phyloP scores from a whole-genome alignment of 2,113 vertebrate genomes.

The Prolemur simus region DNA sequence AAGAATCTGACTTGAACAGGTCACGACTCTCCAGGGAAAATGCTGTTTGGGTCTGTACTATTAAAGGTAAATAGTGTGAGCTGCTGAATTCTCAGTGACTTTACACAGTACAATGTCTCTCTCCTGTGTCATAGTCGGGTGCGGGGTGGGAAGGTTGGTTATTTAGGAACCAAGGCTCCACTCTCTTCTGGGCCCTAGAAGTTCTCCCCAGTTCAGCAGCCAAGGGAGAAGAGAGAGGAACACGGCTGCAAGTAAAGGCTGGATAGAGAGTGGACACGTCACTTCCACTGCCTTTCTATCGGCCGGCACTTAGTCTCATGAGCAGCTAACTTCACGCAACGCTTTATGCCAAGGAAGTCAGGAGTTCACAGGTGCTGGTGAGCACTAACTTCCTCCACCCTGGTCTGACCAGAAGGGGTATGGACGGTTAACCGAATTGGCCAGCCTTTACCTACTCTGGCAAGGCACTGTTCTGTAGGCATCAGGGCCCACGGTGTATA shows the following conservation, averaged over 20 bases:
- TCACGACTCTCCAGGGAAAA: not conserved
- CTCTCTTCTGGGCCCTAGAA: not conserved
- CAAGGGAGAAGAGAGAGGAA: not conserved
- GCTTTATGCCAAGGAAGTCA: not conserved
- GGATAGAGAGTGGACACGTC: not conserved
- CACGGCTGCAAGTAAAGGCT: not conserved
- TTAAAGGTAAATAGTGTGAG: not conserved
- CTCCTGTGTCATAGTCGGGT: not conserved
- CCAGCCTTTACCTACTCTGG: not conserved
- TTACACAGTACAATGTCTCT: not conserved
- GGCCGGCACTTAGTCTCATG: not conserved
- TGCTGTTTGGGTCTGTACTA: not conserved
- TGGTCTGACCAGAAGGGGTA: not conserved
- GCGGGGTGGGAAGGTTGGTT: not conserved
- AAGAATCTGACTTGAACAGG: not conserved
- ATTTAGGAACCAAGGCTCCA: not conserved
- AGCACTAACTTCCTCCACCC: not conserved
- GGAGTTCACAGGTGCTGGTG: not conserved
- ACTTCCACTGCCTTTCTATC: not conserved
- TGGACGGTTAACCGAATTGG: not conserved
- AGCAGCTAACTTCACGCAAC: not conserved
- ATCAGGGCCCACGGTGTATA: not conserved
- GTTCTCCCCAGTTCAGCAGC: not conserved
- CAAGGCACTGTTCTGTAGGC: not conserved
- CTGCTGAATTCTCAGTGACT: not conserved